Percentiles rank a stretch among this genome's conserved stretches.
These are phyloP conservation scores for Dromococcyx pavoninus DNA, from an alignment of 2,797 vertebrate genomes.

Conservation along the genomic window DNA sequence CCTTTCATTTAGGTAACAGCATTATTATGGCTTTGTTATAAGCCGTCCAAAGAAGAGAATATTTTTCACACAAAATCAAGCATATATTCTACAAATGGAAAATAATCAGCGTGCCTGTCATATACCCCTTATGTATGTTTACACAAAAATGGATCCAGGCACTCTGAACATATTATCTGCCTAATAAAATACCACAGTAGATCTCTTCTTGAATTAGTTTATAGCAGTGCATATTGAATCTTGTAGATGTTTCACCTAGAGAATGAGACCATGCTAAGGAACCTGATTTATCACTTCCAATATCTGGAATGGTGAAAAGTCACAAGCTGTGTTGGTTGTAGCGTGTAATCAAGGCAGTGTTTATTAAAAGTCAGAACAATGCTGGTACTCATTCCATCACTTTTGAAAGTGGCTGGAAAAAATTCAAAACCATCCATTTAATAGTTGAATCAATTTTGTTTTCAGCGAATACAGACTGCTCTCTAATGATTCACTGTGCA, in stretches of 20 bases:
- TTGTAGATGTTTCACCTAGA: neutral
- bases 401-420: neutral
- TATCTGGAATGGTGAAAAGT: neutral
- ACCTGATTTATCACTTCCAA: neutral
- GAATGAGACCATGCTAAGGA: neutral
- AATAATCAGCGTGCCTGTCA: neutral
- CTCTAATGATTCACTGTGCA: neutral
- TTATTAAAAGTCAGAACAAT: neutral
- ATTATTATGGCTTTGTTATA: neutral
- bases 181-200: neutral
- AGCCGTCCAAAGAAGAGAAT: neutral
- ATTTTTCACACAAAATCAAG: neutral
- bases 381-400: neutral
- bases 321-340: neutral
- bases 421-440: neutral
- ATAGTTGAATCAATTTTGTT: neutral
- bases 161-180: neutral
- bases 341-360: neutral
- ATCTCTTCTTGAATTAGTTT: neutral
- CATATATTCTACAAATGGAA: neutral
- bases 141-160: neutral
- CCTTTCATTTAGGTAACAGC: neutral
- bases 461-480: neutral
- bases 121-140: fast-evolving
- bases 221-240: neutral